Percentiles rank a stretch among this genome's conserved stretches.
Evolutionary conservation across 2,888 invertebrate species (phyloP).

Genomic region (Lasioglossum malachurum): DNA sequence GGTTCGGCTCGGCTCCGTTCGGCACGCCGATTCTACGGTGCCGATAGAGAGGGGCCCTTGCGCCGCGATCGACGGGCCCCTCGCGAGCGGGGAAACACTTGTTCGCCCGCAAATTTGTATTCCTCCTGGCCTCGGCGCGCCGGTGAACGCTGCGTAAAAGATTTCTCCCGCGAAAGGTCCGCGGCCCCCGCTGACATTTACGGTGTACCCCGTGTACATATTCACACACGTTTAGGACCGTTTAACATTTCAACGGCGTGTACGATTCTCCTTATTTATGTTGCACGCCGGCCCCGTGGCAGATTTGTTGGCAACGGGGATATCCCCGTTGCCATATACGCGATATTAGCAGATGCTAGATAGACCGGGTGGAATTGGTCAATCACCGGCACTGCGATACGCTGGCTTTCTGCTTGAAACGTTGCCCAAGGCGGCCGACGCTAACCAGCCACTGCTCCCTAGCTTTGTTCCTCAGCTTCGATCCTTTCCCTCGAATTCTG

Average conservation of each 20-base stretch:
- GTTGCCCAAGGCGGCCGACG: constrained; percentile 60
- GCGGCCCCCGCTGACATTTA: constrained; percentile 66
- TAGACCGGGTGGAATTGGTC: constrained; percentile 70
- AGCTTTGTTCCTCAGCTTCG: not conserved
- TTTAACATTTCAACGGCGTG: constrained; percentile 73
- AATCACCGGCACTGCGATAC: constrained; percentile 51
- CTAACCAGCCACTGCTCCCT: constrained; percentile 33
- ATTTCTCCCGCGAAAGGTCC: constrained; percentile 63
- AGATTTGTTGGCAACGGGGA: constrained; percentile 69
- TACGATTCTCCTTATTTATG: constrained; percentile 73
- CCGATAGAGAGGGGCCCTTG: constrained; percentile 36
- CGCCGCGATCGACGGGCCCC: constrained; percentile 26
- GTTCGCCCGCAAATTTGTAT: constrained; percentile 63
- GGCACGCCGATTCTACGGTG: constrained; percentile 50
- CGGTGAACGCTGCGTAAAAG: constrained; percentile 56
- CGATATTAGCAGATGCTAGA: constrained; percentile 73
- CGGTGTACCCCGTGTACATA: constrained; percentile 56
- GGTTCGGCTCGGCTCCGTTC: not conserved
- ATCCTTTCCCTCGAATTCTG: not conserved
- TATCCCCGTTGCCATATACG: constrained; percentile 64
- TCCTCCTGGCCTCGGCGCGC: constrained; percentile 32
- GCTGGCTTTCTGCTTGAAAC: constrained; percentile 14
- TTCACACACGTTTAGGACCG: constrained; percentile 70
- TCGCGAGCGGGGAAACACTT: constrained; percentile 3
- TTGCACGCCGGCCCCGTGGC: constrained; percentile 55